A percentile compares a stretch with the other conserved stretches of the same genome.
These are phyloP conservation scores for Hypselothyrea guttata DNA, from an alignment of 2,888 invertebrate genomes.

Conservation along the genomic window DNA sequence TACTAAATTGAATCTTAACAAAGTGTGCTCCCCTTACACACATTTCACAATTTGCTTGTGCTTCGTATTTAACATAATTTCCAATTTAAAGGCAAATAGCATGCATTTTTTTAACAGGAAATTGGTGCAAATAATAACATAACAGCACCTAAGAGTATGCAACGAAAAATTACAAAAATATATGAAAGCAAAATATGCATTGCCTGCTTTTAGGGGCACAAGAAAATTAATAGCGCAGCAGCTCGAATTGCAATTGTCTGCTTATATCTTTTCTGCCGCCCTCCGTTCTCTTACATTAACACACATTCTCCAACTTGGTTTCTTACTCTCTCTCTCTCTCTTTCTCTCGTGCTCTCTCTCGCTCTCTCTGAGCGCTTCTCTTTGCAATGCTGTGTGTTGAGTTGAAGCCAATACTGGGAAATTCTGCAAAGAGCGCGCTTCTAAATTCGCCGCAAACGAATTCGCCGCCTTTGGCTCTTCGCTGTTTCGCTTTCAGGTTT, in stretches of 20 bases:
- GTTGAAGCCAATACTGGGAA: conserved; percentile 60
- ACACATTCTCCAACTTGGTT: too few relatives aligned
- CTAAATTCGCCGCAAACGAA: conserved; percentile 23
- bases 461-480: conserved; percentile 25
- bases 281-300: not conserved
- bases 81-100: conserved; percentile 53
- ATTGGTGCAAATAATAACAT: not conserved
- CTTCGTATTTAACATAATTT: conserved; percentile 49
- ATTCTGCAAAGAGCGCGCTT: conserved; percentile 15
- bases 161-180: conserved; percentile 10
- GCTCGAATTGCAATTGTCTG: conserved; percentile 14
- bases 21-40: conserved; percentile 20
- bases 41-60: not conserved
- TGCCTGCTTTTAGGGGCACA: conserved; percentile 31
- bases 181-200: conserved; percentile 6
- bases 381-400: conserved; percentile 12
- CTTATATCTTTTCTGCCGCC: conserved; percentile 7
- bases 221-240: conserved; percentile 10
- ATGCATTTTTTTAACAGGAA: conserved; percentile 1
- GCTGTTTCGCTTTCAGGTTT: conserved; percentile 44
- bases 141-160: conserved; percentile 27
- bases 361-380: conserved; percentile 13
- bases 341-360: not conserved
- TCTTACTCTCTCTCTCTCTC: not conserved
- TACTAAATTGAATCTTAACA: conserved; percentile 60